phyloP scores from a whole-genome alignment of 2,888 invertebrate genomes.

The Andrena flavipes region DNA sequence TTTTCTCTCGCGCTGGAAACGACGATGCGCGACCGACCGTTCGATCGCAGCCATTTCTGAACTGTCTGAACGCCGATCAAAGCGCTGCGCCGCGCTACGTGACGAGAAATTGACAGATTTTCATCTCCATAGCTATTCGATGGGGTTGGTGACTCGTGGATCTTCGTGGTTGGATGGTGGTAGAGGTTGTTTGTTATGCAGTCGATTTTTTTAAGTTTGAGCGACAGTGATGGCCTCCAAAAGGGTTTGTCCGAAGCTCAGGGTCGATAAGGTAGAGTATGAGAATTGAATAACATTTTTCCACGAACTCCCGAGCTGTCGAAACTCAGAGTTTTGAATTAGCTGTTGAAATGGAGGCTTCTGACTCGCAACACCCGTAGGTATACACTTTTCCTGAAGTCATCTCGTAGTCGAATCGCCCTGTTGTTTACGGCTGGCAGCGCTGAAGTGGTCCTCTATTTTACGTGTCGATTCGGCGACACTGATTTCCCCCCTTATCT shows the following conservation, averaged over 20 bases:
- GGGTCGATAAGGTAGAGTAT: too few species aligned
- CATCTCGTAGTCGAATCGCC: neutral
- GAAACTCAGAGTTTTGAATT: too few species aligned
- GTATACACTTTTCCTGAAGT: neutral
- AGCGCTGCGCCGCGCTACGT: conserved; percentile 18
- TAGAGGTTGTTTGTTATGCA: too few species aligned
- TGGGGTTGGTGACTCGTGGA: neutral
- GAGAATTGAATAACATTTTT: too few species aligned
- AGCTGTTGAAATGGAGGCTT: too few species aligned
- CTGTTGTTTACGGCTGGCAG: neutral
- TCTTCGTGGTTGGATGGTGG: too few species aligned
- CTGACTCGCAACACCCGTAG: too few species aligned
- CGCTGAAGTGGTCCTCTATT: too few species aligned
- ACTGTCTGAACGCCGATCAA: conserved; percentile 57
- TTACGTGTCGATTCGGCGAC: neutral
- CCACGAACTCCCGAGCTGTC: too few species aligned
- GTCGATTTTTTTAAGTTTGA: too few species aligned
- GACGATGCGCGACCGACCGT: conserved; percentile 32
- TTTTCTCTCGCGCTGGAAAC: conserved; percentile 55
- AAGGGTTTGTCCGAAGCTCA: too few species aligned
- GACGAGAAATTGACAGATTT: neutral
- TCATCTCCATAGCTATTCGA: neutral
- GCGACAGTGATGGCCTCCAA: too few species aligned
- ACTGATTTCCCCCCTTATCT: conserved; percentile 12
- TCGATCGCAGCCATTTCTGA: conserved; percentile 59